Conservation (phyloP, 2,113 vertebrate genomes). For the Diphyllodes magnificus region DNA sequence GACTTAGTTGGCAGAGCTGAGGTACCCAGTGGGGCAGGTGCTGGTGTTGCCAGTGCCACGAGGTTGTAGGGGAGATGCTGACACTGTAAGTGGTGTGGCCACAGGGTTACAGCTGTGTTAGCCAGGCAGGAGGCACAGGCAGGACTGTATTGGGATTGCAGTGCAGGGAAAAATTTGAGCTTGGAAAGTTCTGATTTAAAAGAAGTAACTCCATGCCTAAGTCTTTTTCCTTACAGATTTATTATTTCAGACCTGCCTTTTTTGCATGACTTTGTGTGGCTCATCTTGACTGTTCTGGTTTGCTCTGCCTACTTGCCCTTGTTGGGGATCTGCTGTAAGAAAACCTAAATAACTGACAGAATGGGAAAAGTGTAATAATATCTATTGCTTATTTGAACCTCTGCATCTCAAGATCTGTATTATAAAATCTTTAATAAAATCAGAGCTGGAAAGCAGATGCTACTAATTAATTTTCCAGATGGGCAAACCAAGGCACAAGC, state of each 20-base stretch:
- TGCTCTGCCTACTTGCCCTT: background rate
- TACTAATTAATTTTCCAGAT: background rate
- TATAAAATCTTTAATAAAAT: background rate
- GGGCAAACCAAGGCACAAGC: background rate
- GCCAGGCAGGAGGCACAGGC: background rate
- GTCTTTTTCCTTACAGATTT: background rate
- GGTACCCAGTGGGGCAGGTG: rapidly evolving
- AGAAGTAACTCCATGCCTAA: background rate
- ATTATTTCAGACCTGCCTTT: background rate
- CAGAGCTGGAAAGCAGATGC: background rate
- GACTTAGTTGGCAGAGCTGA: background rate
- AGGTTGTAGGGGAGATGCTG: background rate
- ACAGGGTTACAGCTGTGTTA: background rate
- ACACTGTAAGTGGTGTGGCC: rapidly evolving
- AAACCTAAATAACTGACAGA: background rate
- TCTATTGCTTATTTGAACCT: background rate
- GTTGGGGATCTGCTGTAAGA: background rate
- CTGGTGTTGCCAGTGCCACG: too few relatives aligned
- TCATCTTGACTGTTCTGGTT: background rate
- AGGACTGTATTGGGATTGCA: background rate
- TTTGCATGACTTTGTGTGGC: background rate
- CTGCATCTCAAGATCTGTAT: background rate
- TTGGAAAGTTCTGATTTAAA: background rate
- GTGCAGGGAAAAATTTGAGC: background rate
- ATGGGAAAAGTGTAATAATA: background rate